phyloP scores from a whole-genome alignment of 2,113 vertebrate species.

The Grantiella picta region DNA sequence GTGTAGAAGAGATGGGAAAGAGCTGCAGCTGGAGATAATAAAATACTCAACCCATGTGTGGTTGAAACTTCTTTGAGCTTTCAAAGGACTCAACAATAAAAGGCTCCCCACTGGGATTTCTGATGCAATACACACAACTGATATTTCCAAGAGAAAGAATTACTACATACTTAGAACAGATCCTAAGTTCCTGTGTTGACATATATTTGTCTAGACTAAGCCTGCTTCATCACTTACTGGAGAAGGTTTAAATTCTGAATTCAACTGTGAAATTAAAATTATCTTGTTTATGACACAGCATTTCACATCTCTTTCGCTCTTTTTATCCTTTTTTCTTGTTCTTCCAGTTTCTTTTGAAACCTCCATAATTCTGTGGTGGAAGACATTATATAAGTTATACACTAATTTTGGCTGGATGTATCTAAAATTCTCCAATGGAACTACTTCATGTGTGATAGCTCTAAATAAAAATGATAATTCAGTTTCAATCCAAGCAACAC shows the following conservation, averaged over 20 bases:
- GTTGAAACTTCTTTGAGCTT: background rate
- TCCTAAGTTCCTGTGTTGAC: background rate
- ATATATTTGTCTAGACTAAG: fast-evolving
- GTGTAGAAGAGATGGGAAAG: background rate
- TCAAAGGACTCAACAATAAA: background rate
- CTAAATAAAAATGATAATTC: background rate
- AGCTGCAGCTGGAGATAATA: background rate
- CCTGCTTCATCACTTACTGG: background rate
- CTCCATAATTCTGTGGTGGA: background rate
- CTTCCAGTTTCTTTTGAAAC: background rate
- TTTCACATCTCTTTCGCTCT: background rate
- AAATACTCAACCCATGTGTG: fast-evolving
- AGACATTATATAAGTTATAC: background rate
- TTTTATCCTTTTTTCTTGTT: background rate
- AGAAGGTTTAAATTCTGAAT: background rate
- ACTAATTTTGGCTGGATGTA: background rate
- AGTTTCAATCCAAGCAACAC: background rate
- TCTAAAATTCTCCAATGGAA: background rate
- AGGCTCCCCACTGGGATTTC: background rate
- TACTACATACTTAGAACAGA: background rate
- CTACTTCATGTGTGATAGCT: background rate
- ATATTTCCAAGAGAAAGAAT: background rate
- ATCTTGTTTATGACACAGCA: background rate
- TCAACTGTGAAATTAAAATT: background rate
- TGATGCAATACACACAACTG: background rate